A percentile compares a stretch with the other conserved stretches of the same genome.
These are phyloP conservation scores for Ichneumon xanthorius DNA, from an alignment of 2,888 invertebrate species.

Conservation along the genomic window DNA sequence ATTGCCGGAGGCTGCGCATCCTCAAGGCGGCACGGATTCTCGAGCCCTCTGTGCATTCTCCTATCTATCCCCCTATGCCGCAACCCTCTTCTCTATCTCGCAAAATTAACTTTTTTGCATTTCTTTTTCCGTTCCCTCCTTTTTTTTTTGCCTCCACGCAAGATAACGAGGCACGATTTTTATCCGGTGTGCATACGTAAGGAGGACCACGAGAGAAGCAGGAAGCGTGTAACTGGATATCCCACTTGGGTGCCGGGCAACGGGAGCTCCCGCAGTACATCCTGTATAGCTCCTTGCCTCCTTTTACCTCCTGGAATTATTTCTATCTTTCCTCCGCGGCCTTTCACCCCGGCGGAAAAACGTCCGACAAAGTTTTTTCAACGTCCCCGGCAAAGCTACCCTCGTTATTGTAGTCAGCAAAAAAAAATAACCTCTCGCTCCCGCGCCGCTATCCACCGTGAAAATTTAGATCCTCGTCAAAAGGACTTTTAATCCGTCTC, in stretches of 20 bases:
- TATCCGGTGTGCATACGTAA: conserved; percentile 68
- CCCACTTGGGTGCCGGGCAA: conserved; percentile 34
- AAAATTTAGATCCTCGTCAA: neutral
- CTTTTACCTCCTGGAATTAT: neutral
- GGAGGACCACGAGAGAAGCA: conserved; percentile 53
- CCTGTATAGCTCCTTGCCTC: neutral
- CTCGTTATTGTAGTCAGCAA: conserved; percentile 40
- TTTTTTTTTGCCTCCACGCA: conserved; percentile 46
- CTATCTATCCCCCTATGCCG: neutral
- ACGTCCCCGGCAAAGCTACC: conserved; percentile 41
- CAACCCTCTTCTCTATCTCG: neutral
- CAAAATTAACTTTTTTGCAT: conserved; percentile 32
- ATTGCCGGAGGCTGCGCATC: conserved; percentile 43
- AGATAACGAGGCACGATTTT: conserved; percentile 65
- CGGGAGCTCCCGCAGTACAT: conserved; percentile 19
- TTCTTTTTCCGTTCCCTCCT: conserved; percentile 38
- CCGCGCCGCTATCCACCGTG: neutral
- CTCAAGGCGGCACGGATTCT: conserved; percentile 49
- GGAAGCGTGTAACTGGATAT: conserved; percentile 67
- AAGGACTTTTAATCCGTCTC: neutral
- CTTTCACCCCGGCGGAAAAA: conserved; percentile 21
- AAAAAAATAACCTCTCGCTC: conserved; percentile 13
- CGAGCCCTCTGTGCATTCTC: conserved; percentile 17
- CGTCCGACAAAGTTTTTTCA: conserved; percentile 38
- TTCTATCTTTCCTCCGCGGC: neutral